These are phyloP conservation scores for Pelecanoides urinatrix DNA, from an alignment of 2,113 vertebrate species.

Conservation along the genomic window DNA sequence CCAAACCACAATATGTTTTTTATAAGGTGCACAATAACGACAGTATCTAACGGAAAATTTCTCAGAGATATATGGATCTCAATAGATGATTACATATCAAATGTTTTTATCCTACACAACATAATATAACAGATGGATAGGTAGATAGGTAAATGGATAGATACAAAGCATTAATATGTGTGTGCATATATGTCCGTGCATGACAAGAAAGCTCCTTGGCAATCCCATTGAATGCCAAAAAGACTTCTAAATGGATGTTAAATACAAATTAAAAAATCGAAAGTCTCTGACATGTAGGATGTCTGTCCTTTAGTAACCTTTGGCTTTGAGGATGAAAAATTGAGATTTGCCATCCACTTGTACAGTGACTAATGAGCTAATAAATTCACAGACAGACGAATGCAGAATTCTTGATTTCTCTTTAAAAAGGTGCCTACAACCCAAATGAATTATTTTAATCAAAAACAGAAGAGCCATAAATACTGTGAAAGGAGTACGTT, in stretches of 20 bases:
- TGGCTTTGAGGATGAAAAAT: conserved; percentile 35
- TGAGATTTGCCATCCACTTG: neutral
- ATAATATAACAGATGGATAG: neutral
- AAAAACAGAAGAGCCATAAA: neutral
- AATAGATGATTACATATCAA: neutral
- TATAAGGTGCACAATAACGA: neutral
- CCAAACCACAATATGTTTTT: neutral
- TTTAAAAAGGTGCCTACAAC: neutral
- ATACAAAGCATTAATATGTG: neutral
- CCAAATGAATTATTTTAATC: conserved; percentile 28
- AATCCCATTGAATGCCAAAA: neutral
- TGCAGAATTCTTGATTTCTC: conserved; percentile 1
- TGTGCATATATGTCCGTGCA: neutral
- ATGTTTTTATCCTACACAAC: neutral
- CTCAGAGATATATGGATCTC: neutral
- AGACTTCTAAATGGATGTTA: neutral
- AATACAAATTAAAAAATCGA: neutral
- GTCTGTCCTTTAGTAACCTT: conserved; percentile 10
- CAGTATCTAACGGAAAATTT: neutral
- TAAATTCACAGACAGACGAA: conserved; percentile 23
- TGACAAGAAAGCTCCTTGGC: neutral
- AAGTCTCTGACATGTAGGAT: neutral
- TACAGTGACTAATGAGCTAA: conserved; percentile 34
- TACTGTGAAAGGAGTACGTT: neutral
- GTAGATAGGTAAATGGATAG: neutral